Percentiles rank a stretch among this genome's conserved stretches.
Evolutionary conservation across 2,113 vertebrate genomes (phyloP).

Genomic region (Mirza zaza): DNA sequence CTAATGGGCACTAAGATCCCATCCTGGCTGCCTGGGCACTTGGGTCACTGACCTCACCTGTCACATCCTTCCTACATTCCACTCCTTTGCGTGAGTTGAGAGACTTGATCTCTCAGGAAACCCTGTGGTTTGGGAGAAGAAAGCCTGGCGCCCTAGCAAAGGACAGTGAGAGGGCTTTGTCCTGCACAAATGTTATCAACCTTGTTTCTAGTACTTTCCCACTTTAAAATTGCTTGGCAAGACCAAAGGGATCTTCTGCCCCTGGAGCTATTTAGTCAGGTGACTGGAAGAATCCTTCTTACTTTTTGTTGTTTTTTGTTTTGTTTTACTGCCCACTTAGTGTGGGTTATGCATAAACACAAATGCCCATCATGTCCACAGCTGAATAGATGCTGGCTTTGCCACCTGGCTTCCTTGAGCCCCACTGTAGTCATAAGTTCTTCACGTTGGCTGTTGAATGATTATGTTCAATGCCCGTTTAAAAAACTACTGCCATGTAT

Average conservation of each 20-base stretch:
- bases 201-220: not conserved
- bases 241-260: conserved; percentile 12
- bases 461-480: not conserved
- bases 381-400: not conserved
- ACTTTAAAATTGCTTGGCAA: conserved; percentile 8
- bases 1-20: not conserved
- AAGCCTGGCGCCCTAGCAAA: not conserved
- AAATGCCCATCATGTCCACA: not conserved
- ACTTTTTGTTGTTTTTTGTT: conserved; percentile 28
- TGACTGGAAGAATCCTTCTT: conserved; percentile 30
- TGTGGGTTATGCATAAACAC: not conserved
- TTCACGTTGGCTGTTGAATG: not conserved
- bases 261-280: conserved; percentile 23
- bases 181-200: not conserved
- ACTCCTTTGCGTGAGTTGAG: not conserved
- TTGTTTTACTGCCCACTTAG: not conserved
- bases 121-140: not conserved
- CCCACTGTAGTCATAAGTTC: not conserved
- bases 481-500: not conserved
- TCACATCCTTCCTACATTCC: not conserved
- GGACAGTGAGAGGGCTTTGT: not conserved
- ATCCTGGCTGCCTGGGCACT: not conserved
- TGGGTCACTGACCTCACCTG: not conserved
- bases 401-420: not conserved
- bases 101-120: not conserved